Evolutionary conservation across 2,888 invertebrate species (phyloP), one percentile per base, ranked within the genome.

Genomic region (Drosophila leonis): DNA sequence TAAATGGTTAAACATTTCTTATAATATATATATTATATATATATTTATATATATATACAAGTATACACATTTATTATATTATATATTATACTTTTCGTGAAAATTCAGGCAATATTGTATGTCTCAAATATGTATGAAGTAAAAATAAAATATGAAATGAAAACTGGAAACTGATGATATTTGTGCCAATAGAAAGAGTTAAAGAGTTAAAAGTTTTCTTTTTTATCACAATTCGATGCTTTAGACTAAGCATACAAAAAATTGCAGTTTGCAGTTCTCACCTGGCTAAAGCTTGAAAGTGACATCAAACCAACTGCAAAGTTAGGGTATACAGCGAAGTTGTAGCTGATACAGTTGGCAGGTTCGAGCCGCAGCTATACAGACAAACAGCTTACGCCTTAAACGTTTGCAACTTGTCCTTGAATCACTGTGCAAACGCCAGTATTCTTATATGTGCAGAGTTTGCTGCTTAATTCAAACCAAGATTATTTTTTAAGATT

Each of bases 401-500:
- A 31, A 31, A 31, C 4, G 12, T 7, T 49, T 49, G 0, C 27
- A n/a, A 2, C 8, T 6, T 41, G n/a, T 18, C 27, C 27, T 63
- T n/a, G 35, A 29, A 37, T 29, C 65, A 65, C 48, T 48, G 39
- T 48, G 13, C 29, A 1, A 7, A 1, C 29, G 27, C 54, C 7
- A 18, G 49, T 13, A 4, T n/a, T 12, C 20, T n/a, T 24, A 41
- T 31, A 65, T 46, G 37, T 13, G 10, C 35, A 52, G 13, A 20
- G 15, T 4, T 29, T 62, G n/a, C 18, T 29, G 42, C 12, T 66
- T 18, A 66, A 24, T 44, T 44, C 67, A 52, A 15, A 29, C 2
- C n/a, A 18, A 37, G 54, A 44, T 35, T 20, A 10, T 44, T 15
- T 44, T 12, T 18, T 4, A 24, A 66, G 56, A 62, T 70, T 60